These are phyloP conservation scores for Pandemis heparana DNA, from an alignment of 2,888 invertebrate genomes.

Conservation along the genomic window DNA sequence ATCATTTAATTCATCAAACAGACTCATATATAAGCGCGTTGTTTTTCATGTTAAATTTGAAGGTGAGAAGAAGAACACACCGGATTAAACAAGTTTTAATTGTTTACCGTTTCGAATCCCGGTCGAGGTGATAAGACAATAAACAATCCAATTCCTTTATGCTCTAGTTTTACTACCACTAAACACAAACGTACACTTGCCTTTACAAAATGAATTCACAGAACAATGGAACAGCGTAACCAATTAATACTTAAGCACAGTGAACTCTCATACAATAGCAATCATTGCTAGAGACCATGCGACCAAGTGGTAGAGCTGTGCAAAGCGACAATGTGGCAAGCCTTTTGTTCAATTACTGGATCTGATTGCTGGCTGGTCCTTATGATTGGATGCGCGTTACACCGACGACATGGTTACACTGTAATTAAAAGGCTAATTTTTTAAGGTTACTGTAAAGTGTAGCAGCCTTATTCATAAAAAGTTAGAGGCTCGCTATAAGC, in stretches of 20 bases:
- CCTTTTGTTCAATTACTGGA: background rate
- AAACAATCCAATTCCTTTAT: no score
- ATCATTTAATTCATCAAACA: no score
- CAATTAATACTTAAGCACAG: background rate
- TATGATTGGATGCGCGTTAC: background rate
- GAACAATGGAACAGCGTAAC: background rate
- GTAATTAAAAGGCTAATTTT: no score
- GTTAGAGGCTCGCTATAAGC: no score
- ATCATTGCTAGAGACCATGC: background rate
- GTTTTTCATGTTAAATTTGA: no score
- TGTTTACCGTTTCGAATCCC: background rate
- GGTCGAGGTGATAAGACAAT: background rate
- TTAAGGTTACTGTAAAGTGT: no score
- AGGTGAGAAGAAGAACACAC: no score
- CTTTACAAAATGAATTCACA: background rate
- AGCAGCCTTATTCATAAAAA: no score
- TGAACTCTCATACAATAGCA: background rate
- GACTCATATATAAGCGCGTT: no score
- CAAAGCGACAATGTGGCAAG: background rate
- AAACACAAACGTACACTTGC: background rate
- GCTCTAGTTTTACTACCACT: no score
- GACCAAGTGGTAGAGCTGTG: background rate
- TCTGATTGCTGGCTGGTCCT: slow-evolving; percentile 1
- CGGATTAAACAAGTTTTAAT: no score
- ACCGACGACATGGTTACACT: background rate